Evolutionary conservation across 1,140 invertebrate genomes (phyloP).

Genomic region (Chironomus striatipennis): DNA sequence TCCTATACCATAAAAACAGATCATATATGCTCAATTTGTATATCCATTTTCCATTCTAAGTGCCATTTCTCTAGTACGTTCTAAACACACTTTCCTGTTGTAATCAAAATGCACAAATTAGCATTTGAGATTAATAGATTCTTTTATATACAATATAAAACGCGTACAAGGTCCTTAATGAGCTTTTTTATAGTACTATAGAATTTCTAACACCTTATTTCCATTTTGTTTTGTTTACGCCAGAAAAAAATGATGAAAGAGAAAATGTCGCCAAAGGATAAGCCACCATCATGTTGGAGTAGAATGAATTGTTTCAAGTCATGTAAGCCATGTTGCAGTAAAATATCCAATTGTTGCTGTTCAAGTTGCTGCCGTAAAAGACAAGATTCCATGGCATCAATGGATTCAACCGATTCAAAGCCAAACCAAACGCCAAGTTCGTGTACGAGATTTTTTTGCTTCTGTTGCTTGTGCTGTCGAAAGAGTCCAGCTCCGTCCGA

Average conservation of each 20-base stretch:
- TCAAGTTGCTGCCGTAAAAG: not conserved
- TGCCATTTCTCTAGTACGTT: not conserved
- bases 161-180: not conserved
- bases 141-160: not conserved
- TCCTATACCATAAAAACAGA: too few relatives aligned
- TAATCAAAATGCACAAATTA: not conserved
- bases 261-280: not conserved
- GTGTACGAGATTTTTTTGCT: slow-evolving; percentile 20
- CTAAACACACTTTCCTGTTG: not conserved
- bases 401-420: not conserved
- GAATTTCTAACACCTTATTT: not conserved
- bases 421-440: not conserved
- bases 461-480: slow-evolving; percentile 25
- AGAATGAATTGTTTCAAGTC: not conserved
- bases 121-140: not conserved
- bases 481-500: slow-evolving; percentile 26
- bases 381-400: not conserved
- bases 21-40: too few relatives aligned
- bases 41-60: too few relatives aligned
- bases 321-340: not conserved
- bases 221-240: not conserved
- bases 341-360: not conserved
- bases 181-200: not conserved
- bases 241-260: not conserved
- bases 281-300: not conserved